These are phyloP conservation scores for Enchytraeus crypticus DNA, from an alignment of 2,888 invertebrate genomes.

Conservation along the genomic window DNA sequence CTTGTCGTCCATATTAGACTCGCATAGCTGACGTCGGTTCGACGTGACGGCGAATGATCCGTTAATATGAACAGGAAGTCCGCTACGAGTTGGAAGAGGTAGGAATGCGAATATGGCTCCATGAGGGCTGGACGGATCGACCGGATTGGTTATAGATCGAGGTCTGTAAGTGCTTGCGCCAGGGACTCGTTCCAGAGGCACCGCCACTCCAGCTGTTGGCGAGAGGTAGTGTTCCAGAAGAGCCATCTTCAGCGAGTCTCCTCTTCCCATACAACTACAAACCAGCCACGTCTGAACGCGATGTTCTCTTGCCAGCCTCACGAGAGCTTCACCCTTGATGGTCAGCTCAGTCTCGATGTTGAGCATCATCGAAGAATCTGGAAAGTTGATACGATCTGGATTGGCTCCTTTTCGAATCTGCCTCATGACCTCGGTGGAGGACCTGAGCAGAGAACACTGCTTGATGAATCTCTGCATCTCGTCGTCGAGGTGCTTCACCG, in stretches of 20 bases:
- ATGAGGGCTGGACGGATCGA: background rate
- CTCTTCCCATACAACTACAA: constrained; percentile 20
- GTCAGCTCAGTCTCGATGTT: constrained; percentile 7
- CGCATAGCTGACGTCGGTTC: constrained; percentile 32
- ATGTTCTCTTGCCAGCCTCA: constrained; percentile 8
- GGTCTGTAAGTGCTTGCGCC: constrained; percentile 9
- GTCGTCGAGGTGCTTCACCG: background rate
- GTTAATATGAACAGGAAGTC: constrained; percentile 39
- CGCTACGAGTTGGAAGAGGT: constrained; percentile 34
- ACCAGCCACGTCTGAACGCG: constrained; percentile 22
- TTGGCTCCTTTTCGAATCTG: constrained; percentile 3
- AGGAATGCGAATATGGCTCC: constrained; percentile 37
- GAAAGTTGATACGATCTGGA: constrained; percentile 1
- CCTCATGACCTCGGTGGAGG: constrained; percentile 8
- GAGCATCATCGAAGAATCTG: constrained; percentile 16
- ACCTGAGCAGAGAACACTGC: constrained; percentile 9
- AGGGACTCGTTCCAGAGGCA: constrained; percentile 21
- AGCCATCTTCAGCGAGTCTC: constrained; percentile 23
- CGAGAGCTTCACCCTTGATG: constrained; percentile 10
- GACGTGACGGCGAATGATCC: constrained; percentile 38
- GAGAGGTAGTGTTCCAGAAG: constrained; percentile 25
- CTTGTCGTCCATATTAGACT: constrained; percentile 36
- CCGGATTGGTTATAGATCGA: constrained; percentile 6
- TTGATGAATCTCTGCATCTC: constrained; percentile 12
- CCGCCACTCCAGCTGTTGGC: constrained; percentile 34